Percentiles rank a stretch among this genome's conserved stretches.
These are phyloP conservation scores for Peribatodes rhomboidaria DNA, from an alignment of 2,888 invertebrate genomes.

Conservation along the genomic window DNA sequence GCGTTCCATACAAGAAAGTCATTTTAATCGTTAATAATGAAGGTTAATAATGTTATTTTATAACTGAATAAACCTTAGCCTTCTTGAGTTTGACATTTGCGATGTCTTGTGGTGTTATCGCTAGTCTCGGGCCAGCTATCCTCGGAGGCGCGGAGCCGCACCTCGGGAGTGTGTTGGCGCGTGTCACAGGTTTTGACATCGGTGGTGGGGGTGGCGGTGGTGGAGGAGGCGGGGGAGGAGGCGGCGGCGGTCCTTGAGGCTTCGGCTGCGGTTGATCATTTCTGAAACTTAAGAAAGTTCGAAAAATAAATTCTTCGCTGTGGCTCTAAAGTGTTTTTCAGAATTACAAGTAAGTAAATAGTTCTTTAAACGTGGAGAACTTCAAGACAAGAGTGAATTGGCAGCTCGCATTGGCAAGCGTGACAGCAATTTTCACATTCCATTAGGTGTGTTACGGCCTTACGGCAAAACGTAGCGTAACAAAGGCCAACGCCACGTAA, in stretches of 20 bases:
- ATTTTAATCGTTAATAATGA: too few relatives aligned
- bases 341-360: too few relatives aligned
- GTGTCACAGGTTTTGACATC: conserved; percentile 54
- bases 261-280: conserved; percentile 47
- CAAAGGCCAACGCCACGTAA: too few relatives aligned
- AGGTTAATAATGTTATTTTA: too few relatives aligned
- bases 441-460: too few relatives aligned
- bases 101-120: conserved; percentile 81
- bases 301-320: not conserved
- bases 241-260: conserved; percentile 54
- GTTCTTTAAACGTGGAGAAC: too few relatives aligned
- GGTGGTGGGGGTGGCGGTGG: conserved; percentile 61
- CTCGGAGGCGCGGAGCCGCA: conserved; percentile 78
- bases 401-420: too few relatives aligned
- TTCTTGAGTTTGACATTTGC: conserved; percentile 81
- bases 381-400: too few relatives aligned
- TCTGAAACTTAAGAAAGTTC: conserved; percentile 43
- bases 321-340: too few relatives aligned
- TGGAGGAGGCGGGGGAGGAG: conserved; percentile 69
- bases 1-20: too few relatives aligned
- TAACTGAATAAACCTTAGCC: conserved; percentile 63
- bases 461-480: too few relatives aligned
- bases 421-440: too few relatives aligned
- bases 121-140: conserved; percentile 67
- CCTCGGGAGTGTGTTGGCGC: conserved; percentile 73